Conservation (phyloP, 2,888 invertebrate genomes). For the Eumacrocentrus americanus region DNA sequence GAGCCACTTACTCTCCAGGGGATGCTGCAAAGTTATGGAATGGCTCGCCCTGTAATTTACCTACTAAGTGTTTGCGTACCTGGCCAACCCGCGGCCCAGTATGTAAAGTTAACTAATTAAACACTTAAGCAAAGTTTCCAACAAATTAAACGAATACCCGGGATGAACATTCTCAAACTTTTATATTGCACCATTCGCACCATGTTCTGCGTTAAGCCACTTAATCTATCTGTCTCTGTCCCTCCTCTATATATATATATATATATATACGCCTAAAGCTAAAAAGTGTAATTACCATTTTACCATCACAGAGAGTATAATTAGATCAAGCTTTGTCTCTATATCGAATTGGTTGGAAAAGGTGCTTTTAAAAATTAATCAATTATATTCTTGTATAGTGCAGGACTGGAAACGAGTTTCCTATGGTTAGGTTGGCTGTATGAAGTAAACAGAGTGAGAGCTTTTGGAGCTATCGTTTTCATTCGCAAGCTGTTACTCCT, state of each 20-base stretch:
- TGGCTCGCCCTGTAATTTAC: constrained; percentile 53
- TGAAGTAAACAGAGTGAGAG: neutral
- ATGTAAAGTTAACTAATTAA: constrained; percentile 56
- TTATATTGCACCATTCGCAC: constrained; percentile 7
- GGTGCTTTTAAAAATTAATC: neutral
- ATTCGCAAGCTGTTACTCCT: constrained; percentile 18
- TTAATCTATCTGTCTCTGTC: too few species aligned
- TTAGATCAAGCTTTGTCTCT: too few species aligned
- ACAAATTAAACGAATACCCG: constrained; percentile 51
- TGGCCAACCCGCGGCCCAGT: constrained; percentile 35
- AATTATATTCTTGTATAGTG: neutral
- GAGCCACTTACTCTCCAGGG: constrained; percentile 38
- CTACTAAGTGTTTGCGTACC: constrained; percentile 54
- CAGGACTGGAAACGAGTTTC: neutral
- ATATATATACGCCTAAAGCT: too few species aligned
- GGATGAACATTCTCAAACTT: constrained; percentile 24
- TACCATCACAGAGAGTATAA: too few species aligned
- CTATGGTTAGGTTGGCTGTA: neutral
- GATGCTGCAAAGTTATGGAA: constrained; percentile 51
- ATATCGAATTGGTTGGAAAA: too few species aligned
- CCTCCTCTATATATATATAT: too few species aligned
- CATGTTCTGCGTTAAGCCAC: neutral
- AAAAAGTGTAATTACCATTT: neutral
- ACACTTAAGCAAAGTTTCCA: constrained; percentile 51
- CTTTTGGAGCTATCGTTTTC: constrained; percentile 1